Evolutionary conservation across 2,797 vertebrate species (phyloP).

Genomic region (Sebastes vulpes): DNA sequence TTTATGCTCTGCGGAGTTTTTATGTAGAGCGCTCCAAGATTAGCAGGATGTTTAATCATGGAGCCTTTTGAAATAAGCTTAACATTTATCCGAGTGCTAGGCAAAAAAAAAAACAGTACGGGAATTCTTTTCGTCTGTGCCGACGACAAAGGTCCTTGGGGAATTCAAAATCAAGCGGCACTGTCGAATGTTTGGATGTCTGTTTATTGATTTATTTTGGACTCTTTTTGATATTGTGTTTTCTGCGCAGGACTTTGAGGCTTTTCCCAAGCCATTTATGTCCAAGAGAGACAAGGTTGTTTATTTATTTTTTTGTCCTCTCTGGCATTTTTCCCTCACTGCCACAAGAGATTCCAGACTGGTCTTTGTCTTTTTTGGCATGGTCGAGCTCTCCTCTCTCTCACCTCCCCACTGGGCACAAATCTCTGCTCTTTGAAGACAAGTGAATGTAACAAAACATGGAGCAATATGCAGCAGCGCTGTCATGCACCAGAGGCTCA

Average conservation of each 20-base stretch:
- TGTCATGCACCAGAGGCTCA: slow-evolving; percentile 32
- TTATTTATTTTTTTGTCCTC: slow-evolving; percentile 43
- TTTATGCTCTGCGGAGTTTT: slow-evolving; percentile 62
- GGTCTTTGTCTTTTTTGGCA: slow-evolving; percentile 64
- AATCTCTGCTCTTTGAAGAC: slow-evolving; percentile 66
- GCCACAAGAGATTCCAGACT: slow-evolving; percentile 54
- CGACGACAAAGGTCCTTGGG: slow-evolving; percentile 32
- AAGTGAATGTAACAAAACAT: slow-evolving; percentile 57
- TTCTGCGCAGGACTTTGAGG: slow-evolving; percentile 41
- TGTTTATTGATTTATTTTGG: slow-evolving; percentile 67
- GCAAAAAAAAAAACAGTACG: slow-evolving; percentile 8
- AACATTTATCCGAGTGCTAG: slow-evolving; percentile 58
- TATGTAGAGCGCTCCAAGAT: slow-evolving; percentile 64
- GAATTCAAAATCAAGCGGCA: slow-evolving; percentile 57
- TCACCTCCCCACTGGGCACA: slow-evolving; percentile 66
- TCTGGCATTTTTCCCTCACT: slow-evolving; percentile 40
- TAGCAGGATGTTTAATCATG: slow-evolving; percentile 74
- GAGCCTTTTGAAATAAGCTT: slow-evolving; percentile 75
- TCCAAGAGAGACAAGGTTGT: slow-evolving; percentile 31
- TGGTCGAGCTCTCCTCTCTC: slow-evolving; percentile 47
- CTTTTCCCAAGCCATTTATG: slow-evolving; percentile 35
- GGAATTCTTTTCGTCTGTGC: slow-evolving; percentile 45
- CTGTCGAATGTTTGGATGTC: slow-evolving; percentile 37
- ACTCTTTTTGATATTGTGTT: slow-evolving; percentile 47
- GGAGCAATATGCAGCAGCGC: slow-evolving; percentile 32